A percentile compares a stretch with the other conserved stretches of the same genome.
phyloP scores from a whole-genome alignment of 2,113 vertebrate genomes.

The Cettia cetti region DNA sequence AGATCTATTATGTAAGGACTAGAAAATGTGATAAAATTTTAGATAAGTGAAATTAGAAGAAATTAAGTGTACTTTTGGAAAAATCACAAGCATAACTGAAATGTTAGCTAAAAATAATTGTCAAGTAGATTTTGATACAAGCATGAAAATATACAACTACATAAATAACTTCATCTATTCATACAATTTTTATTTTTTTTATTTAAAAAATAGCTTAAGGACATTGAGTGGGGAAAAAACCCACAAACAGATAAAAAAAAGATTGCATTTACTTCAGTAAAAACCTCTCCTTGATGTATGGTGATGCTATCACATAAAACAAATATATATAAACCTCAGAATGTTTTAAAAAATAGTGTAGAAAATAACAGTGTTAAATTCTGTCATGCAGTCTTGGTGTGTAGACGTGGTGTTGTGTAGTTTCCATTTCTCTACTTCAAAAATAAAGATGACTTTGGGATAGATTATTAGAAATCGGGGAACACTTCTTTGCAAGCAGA shows the following conservation, averaged over 20 bases:
- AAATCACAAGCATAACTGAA: background rate
- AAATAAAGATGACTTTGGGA: background rate
- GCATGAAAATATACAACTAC: background rate
- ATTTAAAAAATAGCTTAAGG: background rate
- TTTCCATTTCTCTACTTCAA: background rate
- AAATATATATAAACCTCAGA: background rate
- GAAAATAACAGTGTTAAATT: background rate
- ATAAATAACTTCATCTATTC: background rate
- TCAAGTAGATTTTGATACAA: background rate
- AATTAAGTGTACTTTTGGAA: background rate
- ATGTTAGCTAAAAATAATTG: background rate
- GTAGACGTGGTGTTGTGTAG: background rate
- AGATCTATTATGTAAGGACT: background rate
- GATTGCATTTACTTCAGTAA: background rate
- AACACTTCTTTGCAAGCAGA: background rate
- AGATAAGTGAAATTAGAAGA: background rate
- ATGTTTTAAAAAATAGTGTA: background rate
- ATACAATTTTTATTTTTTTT: background rate
- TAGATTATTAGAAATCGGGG: background rate
- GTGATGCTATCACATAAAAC: background rate
- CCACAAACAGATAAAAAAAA: background rate
- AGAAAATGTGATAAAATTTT: background rate
- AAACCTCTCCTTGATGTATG: background rate
- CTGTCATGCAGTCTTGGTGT: fast-evolving
- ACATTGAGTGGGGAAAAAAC: background rate